Base-by-base conservation (phyloP, 2,113 vertebrate species). In the Tichodroma muraria region DNA sequence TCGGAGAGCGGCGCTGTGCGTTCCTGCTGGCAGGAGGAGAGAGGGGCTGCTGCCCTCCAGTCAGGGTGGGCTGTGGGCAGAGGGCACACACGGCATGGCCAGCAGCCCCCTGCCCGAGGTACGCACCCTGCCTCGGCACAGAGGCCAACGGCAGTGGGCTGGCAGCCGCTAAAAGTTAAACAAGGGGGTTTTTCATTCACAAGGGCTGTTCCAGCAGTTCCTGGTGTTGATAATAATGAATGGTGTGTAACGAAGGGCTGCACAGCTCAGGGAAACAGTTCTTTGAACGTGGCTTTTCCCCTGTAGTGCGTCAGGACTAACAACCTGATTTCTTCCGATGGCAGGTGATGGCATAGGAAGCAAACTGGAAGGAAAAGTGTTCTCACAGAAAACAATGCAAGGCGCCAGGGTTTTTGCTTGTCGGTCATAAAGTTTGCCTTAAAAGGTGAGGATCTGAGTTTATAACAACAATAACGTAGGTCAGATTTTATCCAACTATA, bases 211-310 rank as follows among this genome's bases (percentile, higher is more conserved):
- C 54, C 81, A 91, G 33, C 90, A 87, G 50, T 85, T 94, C 65
- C 83, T 95, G 97, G 90, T 93, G 85, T 85, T 90, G 93, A 56
- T 94, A 75, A 64, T 94, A 89, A 68, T 73, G 88, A 96, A 93
- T 85, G 77, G 94, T 77, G 80, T 81, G 86, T 90, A 93, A 89
- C 78, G 78, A 96, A 95, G 86, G 90, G 93, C 96, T 94, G 81
- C 4, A 21, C 53, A 53, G 82, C 84, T 37, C 82, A 40, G 79
- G 79, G 86, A 77, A 95, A 81, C 80, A 49, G 52, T 87, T 86
- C 87, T 92, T 88, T 88, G 90, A 95, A 94, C 66, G 37, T 37
- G 81, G 65, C 56, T 91, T 94, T 96, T 85, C 81, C 2, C 10
- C 78, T 57, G 47, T 81, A 83, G 63, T 20, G 16, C 42, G 11